phyloP scores from a whole-genome alignment of 37 sponge, comb jelly and placozoan genomes.

The Amphimedon queenslandica region DNA sequence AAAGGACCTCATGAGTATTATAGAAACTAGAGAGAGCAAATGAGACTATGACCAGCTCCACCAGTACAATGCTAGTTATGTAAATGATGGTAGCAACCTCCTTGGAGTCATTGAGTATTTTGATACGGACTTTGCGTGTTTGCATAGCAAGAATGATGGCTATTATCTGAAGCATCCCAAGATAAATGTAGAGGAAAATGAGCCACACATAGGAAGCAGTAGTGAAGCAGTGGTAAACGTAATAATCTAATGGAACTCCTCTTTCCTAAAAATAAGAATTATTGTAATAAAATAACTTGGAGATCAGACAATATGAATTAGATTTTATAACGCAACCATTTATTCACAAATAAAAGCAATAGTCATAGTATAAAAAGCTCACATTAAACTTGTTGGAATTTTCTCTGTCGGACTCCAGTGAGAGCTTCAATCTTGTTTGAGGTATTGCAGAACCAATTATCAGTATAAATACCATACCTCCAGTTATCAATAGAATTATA shows the following conservation, averaged over 20 bases:
- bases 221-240: not conserved
- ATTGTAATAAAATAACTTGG: not conserved
- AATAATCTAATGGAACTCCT: not conserved
- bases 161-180: constrained; percentile 22
- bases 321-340: not conserved
- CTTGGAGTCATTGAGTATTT: constrained; percentile 43
- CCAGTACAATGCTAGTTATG: constrained; percentile 24
- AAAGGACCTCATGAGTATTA: constrained; percentile 6
- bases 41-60: constrained; percentile 4
- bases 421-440: not conserved
- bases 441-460: constrained; percentile 3
- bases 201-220: not conserved
- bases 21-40: constrained; percentile 9
- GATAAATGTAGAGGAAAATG: constrained; percentile 5
- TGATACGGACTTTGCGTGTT: constrained; percentile 34
- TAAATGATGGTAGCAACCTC: constrained; percentile 29
- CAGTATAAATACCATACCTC: not conserved
- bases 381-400: not conserved
- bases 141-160: constrained; percentile 29
- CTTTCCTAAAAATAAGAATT: not conserved
- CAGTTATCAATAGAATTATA: not conserved
- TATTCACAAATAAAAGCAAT: not conserved
- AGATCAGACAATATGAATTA: not conserved
- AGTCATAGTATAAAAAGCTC: not conserved
- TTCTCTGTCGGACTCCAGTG: not conserved